Conservation (phyloP, 2,888 invertebrate genomes). For the Rhabditoides inermis region DNA sequence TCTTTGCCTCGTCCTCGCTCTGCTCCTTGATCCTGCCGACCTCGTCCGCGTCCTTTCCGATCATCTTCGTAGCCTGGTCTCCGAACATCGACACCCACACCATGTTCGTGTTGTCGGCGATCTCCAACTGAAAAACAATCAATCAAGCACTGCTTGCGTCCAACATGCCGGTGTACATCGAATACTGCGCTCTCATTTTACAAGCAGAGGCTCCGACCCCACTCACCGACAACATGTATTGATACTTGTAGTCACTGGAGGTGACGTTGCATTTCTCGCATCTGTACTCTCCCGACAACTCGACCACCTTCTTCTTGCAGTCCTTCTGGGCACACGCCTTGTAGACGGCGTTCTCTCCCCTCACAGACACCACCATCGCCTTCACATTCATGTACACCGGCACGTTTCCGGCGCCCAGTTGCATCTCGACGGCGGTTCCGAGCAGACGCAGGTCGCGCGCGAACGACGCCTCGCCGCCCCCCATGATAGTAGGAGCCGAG, state of each 20-base stretch:
- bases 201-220: no score
- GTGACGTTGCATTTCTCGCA: constrained; percentile 90
- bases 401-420: constrained; percentile 53
- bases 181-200: no score
- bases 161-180: no score
- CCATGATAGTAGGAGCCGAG: neutral
- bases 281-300: constrained; percentile 77
- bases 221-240: constrained; percentile 25
- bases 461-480: no score
- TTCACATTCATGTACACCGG: constrained; percentile 66
- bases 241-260: constrained; percentile 68
- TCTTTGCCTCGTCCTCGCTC: constrained; percentile 60
- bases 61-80: constrained; percentile 67
- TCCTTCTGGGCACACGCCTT: constrained; percentile 78
- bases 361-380: constrained; percentile 71
- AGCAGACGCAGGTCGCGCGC: constrained; percentile 33
- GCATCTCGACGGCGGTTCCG: constrained; percentile 14
- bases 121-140: constrained; percentile 64
- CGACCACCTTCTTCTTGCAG: constrained; percentile 80
- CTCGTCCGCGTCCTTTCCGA: constrained; percentile 68
- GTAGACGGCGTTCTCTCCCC: constrained; percentile 76
- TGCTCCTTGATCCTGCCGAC: constrained; percentile 63
- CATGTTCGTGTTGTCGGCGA: constrained; percentile 78
- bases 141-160: no score
- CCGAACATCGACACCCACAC: constrained; percentile 86